These are phyloP conservation scores for Tyrophagus putrescentiae DNA, from an alignment of 1,140 invertebrate species.

Conservation along the genomic window DNA sequence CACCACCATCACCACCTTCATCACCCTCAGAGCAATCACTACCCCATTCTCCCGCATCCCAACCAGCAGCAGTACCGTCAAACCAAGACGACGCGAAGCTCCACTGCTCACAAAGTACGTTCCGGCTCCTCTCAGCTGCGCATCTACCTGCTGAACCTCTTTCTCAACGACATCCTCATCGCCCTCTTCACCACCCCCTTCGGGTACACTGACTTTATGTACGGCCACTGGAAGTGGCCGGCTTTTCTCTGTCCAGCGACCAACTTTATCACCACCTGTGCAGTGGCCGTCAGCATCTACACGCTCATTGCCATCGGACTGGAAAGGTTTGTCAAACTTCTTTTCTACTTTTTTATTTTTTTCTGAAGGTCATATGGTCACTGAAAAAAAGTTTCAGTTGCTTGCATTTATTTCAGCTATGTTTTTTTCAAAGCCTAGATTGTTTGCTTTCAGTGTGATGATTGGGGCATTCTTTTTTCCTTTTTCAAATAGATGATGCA, in stretches of 20 bases:
- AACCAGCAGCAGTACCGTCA: no score
- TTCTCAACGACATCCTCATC: conserved; percentile 36
- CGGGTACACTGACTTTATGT: conserved; percentile 36
- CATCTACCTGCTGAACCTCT: conserved; percentile 35
- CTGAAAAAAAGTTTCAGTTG: no score
- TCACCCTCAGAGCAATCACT: no score
- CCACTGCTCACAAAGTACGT: conserved; percentile 10
- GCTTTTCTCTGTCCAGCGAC: conserved; percentile 34
- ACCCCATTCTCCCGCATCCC: no score
- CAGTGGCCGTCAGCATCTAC: conserved; percentile 35
- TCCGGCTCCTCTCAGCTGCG: conserved; percentile 30
- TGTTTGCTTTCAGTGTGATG: no score
- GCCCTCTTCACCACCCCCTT: conserved; percentile 37
- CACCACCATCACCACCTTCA: background rate
- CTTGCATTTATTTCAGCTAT: no score
- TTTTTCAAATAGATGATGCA: no score
- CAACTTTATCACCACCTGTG: conserved; percentile 34
- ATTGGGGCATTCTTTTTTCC: no score
- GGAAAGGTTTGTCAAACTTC: conserved; percentile 32
- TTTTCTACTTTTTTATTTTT: background rate
- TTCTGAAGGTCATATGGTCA: background rate
- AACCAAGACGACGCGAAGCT: background rate
- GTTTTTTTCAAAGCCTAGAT: no score
- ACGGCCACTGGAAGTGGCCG: conserved; percentile 35
- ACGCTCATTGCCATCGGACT: conserved; percentile 37